Conservation (phyloP, 2,888 invertebrate species). For the Acanthacorydalis orientalis region DNA sequence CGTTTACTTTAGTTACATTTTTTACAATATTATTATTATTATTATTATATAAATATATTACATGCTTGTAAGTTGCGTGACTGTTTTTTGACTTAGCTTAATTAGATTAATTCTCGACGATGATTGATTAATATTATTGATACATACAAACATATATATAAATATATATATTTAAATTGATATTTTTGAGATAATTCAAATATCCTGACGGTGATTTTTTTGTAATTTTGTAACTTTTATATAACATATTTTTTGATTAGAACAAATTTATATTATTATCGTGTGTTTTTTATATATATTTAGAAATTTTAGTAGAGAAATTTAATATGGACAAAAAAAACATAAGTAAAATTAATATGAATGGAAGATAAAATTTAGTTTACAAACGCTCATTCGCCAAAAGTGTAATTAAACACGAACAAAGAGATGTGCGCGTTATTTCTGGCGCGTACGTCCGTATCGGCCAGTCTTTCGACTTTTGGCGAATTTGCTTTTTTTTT, state of each 20-base stretch:
- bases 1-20: background rate
- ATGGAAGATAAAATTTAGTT: too few species aligned
- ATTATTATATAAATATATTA: slow-evolving; percentile 3
- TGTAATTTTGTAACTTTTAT: slow-evolving; percentile 3
- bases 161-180: background rate
- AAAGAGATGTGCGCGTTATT: too few species aligned
- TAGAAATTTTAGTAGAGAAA: slow-evolving; percentile 4
- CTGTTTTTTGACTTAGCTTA: slow-evolving; percentile 18
- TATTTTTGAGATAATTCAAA: background rate
- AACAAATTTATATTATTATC: slow-evolving; percentile 6
- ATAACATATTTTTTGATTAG: slow-evolving; percentile 4
- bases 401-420: too few species aligned
- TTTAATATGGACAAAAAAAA: too few species aligned
- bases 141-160: background rate
- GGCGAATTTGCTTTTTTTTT: too few species aligned
- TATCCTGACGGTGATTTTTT: background rate
- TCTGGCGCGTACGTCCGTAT: too few species aligned
- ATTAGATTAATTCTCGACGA: background rate
- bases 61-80: slow-evolving; percentile 25
- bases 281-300: slow-evolving; percentile 6
- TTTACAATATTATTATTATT: background rate
- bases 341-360: too few species aligned
- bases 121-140: background rate
- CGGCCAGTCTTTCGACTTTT: too few species aligned
- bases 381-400: too few species aligned